Percentiles rank a stretch among this genome's conserved stretches.
phyloP scores from a whole-genome alignment of 2,888 invertebrate genomes.

The Ischnus inquisitorius region DNA sequence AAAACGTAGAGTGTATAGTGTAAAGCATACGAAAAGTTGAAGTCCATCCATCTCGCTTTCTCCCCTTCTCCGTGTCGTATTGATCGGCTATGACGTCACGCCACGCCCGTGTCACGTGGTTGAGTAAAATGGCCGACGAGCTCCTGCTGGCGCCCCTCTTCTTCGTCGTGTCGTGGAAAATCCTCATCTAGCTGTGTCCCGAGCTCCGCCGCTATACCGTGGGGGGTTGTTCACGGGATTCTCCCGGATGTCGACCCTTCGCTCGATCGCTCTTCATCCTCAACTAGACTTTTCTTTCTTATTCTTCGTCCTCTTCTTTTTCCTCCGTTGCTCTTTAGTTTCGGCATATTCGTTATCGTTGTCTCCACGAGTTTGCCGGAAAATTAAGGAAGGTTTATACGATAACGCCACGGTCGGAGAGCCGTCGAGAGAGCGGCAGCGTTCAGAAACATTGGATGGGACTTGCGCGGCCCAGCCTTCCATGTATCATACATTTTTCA shows the following conservation, averaged over 20 bases:
- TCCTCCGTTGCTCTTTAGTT: constrained; percentile 21
- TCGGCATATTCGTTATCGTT: constrained; percentile 28
- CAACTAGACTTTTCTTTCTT: neutral
- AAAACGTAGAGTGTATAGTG: constrained; percentile 47
- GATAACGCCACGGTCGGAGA: neutral
- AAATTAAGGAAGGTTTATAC: constrained; percentile 16
- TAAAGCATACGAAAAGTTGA: constrained; percentile 48
- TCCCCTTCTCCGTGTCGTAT: constrained; percentile 78
- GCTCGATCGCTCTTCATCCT: constrained; percentile 25
- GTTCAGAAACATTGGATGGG: constrained; percentile 41
- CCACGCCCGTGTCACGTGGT: constrained; percentile 84
- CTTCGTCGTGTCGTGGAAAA: constrained; percentile 54
- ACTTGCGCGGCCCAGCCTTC: constrained; percentile 40
- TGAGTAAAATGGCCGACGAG: constrained; percentile 80
- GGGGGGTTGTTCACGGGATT: constrained; percentile 53
- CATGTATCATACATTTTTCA: constrained; percentile 29
- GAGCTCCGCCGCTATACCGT: constrained; percentile 23
- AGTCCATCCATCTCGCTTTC: constrained; percentile 63
- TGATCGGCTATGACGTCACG: constrained; percentile 84
- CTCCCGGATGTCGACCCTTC: constrained; percentile 50
- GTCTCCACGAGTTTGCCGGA: constrained; percentile 7
- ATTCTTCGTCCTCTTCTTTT: constrained; percentile 9
- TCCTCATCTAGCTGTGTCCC: constrained; percentile 48
- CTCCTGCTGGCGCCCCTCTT: constrained; percentile 67
- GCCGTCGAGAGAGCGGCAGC: constrained; percentile 25